phyloP scores from a whole-genome alignment of 2,113 vertebrate species.

The Tinamus guttatus region DNA sequence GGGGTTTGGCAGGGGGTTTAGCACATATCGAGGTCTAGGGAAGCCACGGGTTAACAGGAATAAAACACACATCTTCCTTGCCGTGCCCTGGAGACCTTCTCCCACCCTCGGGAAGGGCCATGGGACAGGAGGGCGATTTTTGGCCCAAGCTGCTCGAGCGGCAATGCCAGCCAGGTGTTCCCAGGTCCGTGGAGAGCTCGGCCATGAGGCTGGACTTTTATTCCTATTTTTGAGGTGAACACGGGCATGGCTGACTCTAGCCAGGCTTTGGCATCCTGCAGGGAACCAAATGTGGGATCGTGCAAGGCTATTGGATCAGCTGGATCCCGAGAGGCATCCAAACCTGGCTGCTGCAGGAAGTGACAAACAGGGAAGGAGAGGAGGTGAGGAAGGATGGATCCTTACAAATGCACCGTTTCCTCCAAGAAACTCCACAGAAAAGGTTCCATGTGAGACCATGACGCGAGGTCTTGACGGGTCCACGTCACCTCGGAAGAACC shows the following conservation, averaged over 20 bases:
- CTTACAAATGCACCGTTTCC: neutral
- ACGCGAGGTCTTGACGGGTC: neutral
- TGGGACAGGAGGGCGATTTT: neutral
- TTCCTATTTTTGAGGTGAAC: neutral
- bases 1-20: accelerated
- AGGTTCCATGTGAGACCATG: neutral
- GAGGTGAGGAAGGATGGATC: neutral
- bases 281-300: accelerated
- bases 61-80: neutral
- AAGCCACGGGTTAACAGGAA: neutral
- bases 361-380: neutral
- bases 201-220: neutral
- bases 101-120: neutral
- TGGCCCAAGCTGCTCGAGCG: neutral
- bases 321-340: neutral
- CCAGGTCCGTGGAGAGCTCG: neutral
- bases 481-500: slow-evolving; percentile 5
- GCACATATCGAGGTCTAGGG: accelerated
- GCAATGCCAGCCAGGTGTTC: neutral
- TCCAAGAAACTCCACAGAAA: neutral
- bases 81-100: neutral
- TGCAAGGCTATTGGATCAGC: neutral
- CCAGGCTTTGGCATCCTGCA: neutral
- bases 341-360: neutral
- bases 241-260: neutral